Conservation (phyloP, 2,113 vertebrate genomes). For the Semnornis frantzii region DNA sequence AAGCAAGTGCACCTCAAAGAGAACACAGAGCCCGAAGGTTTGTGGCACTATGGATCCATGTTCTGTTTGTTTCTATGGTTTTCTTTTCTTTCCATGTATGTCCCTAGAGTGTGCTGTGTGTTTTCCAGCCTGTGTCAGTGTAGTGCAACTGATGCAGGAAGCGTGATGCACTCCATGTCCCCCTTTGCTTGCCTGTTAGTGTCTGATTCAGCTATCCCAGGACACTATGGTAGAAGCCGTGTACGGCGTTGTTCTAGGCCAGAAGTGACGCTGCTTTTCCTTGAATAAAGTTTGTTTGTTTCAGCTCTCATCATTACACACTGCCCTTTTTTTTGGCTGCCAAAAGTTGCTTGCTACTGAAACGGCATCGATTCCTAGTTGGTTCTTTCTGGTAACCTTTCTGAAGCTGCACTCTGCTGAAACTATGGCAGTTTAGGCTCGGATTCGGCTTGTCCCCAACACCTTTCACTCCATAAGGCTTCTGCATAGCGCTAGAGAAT, state of each 20-base stretch:
- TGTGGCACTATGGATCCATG: constrained; percentile 86
- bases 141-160: constrained; percentile 34
- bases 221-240: constrained; percentile 21
- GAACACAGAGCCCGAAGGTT: constrained; percentile 98
- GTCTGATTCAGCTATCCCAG: constrained; percentile 58
- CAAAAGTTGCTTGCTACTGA: constrained; percentile 76
- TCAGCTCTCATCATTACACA: constrained; percentile 70
- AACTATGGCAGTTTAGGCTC: constrained; percentile 44
- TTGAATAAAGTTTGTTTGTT: constrained; percentile 61
- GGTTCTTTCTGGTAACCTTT: constrained; percentile 26
- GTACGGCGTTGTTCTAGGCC: background rate
- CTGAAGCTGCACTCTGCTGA: constrained; percentile 63
- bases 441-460: constrained; percentile 32
- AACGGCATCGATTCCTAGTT: constrained; percentile 30
- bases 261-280: constrained; percentile 50
- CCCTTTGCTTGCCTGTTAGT: constrained; percentile 69
- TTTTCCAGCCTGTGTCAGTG: constrained; percentile 61
- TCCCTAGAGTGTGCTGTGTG: constrained; percentile 77
- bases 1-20: constrained; percentile 99
- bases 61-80: constrained; percentile 77
- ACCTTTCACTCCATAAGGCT: constrained; percentile 75
- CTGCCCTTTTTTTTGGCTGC: constrained; percentile 73
- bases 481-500: constrained; percentile 72
- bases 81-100: constrained; percentile 59
- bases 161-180: constrained; percentile 55